These are phyloP conservation scores for Pangasius djambal DNA, from an alignment of 2,797 vertebrate species.

Conservation along the genomic window DNA sequence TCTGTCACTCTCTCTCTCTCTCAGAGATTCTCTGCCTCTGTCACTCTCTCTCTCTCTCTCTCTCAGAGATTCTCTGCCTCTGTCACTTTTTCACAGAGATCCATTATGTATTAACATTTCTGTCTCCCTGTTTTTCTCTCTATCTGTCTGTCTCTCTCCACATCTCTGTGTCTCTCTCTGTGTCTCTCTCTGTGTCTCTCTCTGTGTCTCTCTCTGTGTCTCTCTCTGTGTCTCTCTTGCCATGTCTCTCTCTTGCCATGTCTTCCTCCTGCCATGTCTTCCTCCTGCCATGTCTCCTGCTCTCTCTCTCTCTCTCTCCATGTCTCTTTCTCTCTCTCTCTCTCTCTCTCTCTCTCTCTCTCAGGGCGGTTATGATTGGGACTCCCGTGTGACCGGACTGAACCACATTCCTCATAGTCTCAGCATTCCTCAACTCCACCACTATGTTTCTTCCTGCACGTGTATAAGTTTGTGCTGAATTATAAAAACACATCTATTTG, in stretches of 20 bases:
- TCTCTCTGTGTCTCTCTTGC: background rate
- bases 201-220: too few relatives aligned
- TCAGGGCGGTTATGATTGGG: background rate
- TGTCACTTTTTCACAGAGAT: too few relatives aligned
- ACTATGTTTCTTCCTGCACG: slow-evolving; percentile 15
- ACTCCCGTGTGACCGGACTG: slow-evolving; percentile 47
- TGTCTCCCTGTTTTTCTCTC: background rate
- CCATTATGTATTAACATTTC: background rate
- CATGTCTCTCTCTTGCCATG: too few relatives aligned
- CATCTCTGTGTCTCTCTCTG: too few relatives aligned
- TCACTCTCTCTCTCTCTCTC: too few relatives aligned
- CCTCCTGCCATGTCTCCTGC: background rate
- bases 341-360: slow-evolving; percentile 33
- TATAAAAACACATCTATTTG: background rate
- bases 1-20: too few relatives aligned
- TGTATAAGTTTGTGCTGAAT: slow-evolving; percentile 18
- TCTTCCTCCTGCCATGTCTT: background rate
- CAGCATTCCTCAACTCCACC: slow-evolving; percentile 62
- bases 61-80: too few relatives aligned
- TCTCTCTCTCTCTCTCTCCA: background rate
- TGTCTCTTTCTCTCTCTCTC: background rate
- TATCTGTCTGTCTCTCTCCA: slow-evolving; percentile 1
- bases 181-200: too few relatives aligned
- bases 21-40: too few relatives aligned
- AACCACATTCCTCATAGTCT: slow-evolving; percentile 62